Evolutionary conservation across 2,113 vertebrate genomes (phyloP), one percentile per base, ranked within the genome.

Genomic region (Calyptommatus sinebrachiatus): DNA sequence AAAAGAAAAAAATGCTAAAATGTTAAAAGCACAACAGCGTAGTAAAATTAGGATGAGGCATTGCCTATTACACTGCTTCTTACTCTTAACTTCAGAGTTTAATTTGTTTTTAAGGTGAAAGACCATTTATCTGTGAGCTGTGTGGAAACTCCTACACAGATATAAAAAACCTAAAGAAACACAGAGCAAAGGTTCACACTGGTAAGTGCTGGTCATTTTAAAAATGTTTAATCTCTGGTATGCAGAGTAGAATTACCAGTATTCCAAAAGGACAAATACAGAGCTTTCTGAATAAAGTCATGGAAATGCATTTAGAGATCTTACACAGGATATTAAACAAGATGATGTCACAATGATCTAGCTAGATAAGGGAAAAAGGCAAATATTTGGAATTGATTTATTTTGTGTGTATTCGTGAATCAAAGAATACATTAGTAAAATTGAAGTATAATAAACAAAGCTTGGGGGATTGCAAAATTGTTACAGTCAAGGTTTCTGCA

Each of bases 131-230:
- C 92, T 99, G 98, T 77, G 95, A 99, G 92, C 92, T 99, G 87
- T 99, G 98, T 95, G 98, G 97, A 83, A 99, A 98, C 93, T 93
- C 96, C 18, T 99, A 99, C 53, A 97, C 98, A 76, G 97, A 98
- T 78, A 96, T 98, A 87, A 99, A 98, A 94, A 98, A 97, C 77
- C 96, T 99, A 90, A 98, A 97, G 94, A 99, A 99, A 89, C 98
- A 99, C 91, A 97, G 96, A 94, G 95, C 95, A 0, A 97, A 99
- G 88, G 96, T 96, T 83, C 98, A 99, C 85, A 94, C 95, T 28
- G 97, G 97, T 90, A 93, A 96, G 91, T 21, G 69, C 48, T 85
- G 66, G n/a, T 68, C 48, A 7, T 18, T 12, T 1, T 65, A 29
- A 63, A 76, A 31, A 57, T 57, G 53, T 57, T 57, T 57, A 72